These are phyloP conservation scores for Pseudocheirus occidentalis DNA, from an alignment of 2,797 vertebrate species.

Conservation along the genomic window DNA sequence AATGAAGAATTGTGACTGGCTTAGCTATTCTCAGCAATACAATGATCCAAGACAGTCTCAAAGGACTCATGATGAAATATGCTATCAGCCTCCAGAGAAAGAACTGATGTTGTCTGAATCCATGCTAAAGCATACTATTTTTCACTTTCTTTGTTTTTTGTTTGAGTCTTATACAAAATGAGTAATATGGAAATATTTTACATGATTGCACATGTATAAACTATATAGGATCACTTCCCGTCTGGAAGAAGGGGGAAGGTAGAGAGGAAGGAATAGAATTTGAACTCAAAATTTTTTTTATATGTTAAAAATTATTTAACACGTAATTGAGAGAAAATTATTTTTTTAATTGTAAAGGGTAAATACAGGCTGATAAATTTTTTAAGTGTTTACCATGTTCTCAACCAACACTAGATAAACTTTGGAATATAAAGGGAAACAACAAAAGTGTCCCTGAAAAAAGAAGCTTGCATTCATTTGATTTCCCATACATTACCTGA, in stretches of 20 bases:
- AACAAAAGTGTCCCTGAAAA: background rate
- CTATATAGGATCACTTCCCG: background rate
- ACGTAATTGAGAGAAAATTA: background rate
- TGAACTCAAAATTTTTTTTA: background rate
- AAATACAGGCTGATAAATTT: background rate
- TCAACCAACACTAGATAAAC: background rate
- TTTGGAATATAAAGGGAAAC: background rate
- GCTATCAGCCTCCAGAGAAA: too few species aligned
- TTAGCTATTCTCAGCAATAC: too few species aligned
- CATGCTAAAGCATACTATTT: background rate
- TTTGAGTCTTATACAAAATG: background rate
- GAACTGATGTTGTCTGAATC: background rate
- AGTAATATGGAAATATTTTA: background rate
- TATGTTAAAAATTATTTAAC: background rate
- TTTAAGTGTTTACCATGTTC: background rate
- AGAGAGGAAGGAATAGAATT: background rate
- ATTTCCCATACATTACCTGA: background rate
- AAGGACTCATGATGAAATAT: too few species aligned
- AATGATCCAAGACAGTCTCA: too few species aligned
- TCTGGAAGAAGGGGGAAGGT: too few species aligned
- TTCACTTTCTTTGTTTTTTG: background rate
- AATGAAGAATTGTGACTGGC: too few species aligned
- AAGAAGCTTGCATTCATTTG: background rate
- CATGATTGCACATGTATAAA: background rate
- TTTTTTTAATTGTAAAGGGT: background rate